Evolutionary conservation across 1,140 invertebrate genomes (phyloP), one percentile per base, ranked within the genome.

Genomic region (Drosophila watanabei): DNA sequence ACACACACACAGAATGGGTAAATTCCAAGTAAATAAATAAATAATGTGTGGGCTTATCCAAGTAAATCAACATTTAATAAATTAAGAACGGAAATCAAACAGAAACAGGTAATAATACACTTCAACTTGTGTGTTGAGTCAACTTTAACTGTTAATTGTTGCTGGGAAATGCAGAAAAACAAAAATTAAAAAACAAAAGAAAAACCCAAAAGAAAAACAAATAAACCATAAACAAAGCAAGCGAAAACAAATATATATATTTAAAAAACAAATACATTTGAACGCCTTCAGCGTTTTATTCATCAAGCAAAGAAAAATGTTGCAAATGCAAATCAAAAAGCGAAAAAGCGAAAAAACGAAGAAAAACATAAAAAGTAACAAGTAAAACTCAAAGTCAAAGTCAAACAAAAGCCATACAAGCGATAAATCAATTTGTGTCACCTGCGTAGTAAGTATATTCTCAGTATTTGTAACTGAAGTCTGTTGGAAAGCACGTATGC

Each of bases 141-240:
- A 85, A 89, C 85, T 83, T 90, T 82, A 85, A 90, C 66, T 85
- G 85, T 89, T 89, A 89, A 90, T 89, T 89, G 85, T 89, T 89
- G 85, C 81, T 90, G 76, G 61, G 75, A 57, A 87, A 83, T 87
- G 68, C 68, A 57, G 71, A 73, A 73, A 33, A 48, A 64, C 43
- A 18, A 14, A 14, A n/a, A n/a, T n/a, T n/a, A 16, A 13, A 46
- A 24, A 24, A 20, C 39, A 68, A 30, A 16, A n/a, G n/a, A n/a
- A 35, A 58, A 64, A 56, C 20, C 18, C 32, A 43, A 66, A 64
- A 13, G 2, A 43, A 69, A 88, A 82, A 35, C 79, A 62, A 79
- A 58, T 61, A 48, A 79, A 78, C 72, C 69, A 77, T 68, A 41
- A 61, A 75, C 61, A 79, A 75, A 57, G 28, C 35, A 60, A 39